phyloP scores from a whole-genome alignment of 2,888 invertebrate species.

The Drosophila demipolita region DNA sequence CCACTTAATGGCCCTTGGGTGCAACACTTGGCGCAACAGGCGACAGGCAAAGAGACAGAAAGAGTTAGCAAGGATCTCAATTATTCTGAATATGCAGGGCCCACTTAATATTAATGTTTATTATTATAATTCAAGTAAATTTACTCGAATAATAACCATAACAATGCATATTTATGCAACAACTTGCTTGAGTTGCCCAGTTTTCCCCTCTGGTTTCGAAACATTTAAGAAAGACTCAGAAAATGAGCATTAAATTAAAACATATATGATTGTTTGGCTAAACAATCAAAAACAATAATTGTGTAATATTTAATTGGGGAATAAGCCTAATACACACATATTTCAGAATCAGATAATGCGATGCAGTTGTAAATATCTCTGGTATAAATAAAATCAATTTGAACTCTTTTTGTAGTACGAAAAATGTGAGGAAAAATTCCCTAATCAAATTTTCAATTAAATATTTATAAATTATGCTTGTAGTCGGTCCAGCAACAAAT shows the following conservation, averaged over 20 bases:
- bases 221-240: background rate
- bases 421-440: no score
- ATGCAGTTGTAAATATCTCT: no score
- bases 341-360: no score
- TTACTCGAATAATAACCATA: constrained; percentile 28
- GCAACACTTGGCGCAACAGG: constrained; percentile 22
- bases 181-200: constrained; percentile 1
- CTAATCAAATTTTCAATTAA: no score
- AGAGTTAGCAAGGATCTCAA: constrained; percentile 24
- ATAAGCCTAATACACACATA: no score
- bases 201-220: background rate
- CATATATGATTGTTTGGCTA: background rate
- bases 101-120: constrained; percentile 32
- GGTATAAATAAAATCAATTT: no score
- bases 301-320: background rate
- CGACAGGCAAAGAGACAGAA: background rate
- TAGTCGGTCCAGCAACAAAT: no score
- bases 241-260: background rate
- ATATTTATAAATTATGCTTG: no score
- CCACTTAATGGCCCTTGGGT: constrained; percentile 67
- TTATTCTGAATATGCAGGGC: constrained; percentile 46
- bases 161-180: constrained; percentile 44
- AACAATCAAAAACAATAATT: background rate
- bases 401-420: no score
- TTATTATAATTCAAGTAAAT: constrained; percentile 23